Conservation (phyloP, 1,140 invertebrate species). For the Oreohelix idahoensis region DNA sequence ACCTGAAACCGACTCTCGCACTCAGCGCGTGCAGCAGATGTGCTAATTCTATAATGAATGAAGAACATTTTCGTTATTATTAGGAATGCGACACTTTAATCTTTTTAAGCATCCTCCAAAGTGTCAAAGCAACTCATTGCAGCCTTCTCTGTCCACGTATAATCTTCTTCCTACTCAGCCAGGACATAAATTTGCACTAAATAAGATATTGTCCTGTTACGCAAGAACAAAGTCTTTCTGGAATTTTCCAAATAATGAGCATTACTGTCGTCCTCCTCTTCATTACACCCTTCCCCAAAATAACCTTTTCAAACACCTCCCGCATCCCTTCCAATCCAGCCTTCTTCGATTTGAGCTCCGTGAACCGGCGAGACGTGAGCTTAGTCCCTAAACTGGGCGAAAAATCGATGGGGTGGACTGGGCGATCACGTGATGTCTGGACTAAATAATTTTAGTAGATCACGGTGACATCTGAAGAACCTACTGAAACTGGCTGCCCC, state of each 20-base stretch:
- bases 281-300: not conserved
- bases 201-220: not conserved
- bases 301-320: not conserved
- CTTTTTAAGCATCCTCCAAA: not conserved
- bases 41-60: not conserved
- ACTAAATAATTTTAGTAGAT: not conserved
- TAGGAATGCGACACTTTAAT: not conserved
- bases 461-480: not conserved
- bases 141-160: not conserved
- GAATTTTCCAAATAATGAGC: constrained; percentile 10
- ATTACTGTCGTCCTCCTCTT: not conserved
- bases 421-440: not conserved
- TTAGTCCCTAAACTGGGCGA: not conserved
- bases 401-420: not conserved
- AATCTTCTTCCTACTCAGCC: not conserved
- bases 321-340: not conserved
- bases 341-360: not conserved
- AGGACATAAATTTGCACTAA: not conserved
- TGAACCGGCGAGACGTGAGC: not conserved
- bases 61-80: not conserved
- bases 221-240: not conserved
- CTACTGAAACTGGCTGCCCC: not conserved
- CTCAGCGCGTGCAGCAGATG: not conserved
- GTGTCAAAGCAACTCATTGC: not conserved
- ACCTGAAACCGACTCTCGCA: not conserved